Percentiles rank a stretch among this genome's conserved stretches.
These are phyloP conservation scores for Mythimna loreyi DNA, from an alignment of 2,888 invertebrate genomes.

Conservation along the genomic window DNA sequence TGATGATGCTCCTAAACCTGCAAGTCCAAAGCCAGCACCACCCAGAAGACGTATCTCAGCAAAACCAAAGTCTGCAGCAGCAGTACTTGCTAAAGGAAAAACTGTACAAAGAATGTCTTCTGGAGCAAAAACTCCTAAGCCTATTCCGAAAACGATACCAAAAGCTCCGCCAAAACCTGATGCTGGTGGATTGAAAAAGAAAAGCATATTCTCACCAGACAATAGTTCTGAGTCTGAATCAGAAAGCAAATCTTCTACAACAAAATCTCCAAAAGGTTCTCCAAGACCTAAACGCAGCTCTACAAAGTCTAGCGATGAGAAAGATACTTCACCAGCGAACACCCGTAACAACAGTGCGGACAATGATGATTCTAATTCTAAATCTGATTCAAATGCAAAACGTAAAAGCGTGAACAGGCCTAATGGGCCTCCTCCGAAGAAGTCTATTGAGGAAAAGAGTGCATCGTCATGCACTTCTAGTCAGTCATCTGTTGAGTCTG, in stretches of 20 bases:
- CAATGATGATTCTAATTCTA: slow-evolving; percentile 78
- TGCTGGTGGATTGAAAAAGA: slow-evolving; percentile 90
- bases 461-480: slow-evolving; percentile 86
- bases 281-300: slow-evolving; percentile 78
- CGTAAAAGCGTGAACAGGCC: slow-evolving; percentile 79
- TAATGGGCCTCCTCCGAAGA: slow-evolving; percentile 86
- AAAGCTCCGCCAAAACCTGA: slow-evolving; percentile 79
- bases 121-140: slow-evolving; percentile 86
- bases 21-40: slow-evolving; percentile 78
- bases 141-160: slow-evolving; percentile 80
- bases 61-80: slow-evolving; percentile 92
- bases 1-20: slow-evolving; percentile 89
- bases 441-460: slow-evolving; percentile 82
- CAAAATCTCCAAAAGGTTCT: slow-evolving; percentile 77
- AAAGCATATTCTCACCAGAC: slow-evolving; percentile 96
- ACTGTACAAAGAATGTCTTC: slow-evolving; percentile 74
- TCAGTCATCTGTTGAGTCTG: slow-evolving; percentile 86
- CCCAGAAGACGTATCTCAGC: slow-evolving; percentile 88
- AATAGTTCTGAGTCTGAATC: slow-evolving; percentile 90
- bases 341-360: slow-evolving; percentile 65
- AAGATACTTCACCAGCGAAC: slow-evolving; percentile 73
- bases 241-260: slow-evolving; percentile 79
- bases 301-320: slow-evolving; percentile 84
- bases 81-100: slow-evolving; percentile 91
- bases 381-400: slow-evolving; percentile 77